phyloP scores from a whole-genome alignment of 2,113 vertebrate species.

The Megaptera novaeangliae region DNA sequence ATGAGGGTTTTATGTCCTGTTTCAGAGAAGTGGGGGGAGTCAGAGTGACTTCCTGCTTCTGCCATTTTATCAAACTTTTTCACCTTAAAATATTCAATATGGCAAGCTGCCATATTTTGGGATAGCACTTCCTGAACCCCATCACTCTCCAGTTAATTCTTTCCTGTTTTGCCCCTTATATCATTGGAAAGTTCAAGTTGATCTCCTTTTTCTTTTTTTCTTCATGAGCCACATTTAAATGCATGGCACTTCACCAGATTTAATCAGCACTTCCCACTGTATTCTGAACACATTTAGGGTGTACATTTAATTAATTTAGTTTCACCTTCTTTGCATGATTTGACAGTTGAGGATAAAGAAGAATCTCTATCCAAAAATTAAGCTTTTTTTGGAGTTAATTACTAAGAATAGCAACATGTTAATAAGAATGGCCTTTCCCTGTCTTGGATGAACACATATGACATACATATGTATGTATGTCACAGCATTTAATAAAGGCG shows the following conservation, averaged over 20 bases:
- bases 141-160: not conserved
- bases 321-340: not conserved
- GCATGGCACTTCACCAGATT: not conserved
- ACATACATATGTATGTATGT: not conserved
- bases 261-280: not conserved
- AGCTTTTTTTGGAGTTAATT: not conserved
- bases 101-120: not conserved
- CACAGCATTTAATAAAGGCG: not conserved
- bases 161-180: not conserved
- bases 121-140: too few species aligned
- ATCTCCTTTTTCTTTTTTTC: not conserved
- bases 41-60: too few species aligned
- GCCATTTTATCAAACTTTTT: too few species aligned
- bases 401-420: not conserved
- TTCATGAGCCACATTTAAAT: not conserved
- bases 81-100: not conserved
- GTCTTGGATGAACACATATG: not conserved
- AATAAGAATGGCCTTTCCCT: not conserved
- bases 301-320: not conserved
- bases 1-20: too few species aligned
- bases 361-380: not conserved
- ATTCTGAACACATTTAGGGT: not conserved
- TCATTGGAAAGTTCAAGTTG: not conserved
- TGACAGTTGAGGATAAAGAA: not conserved
- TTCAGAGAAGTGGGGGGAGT: too few species aligned